Base-by-base conservation (phyloP, 1,140 invertebrate genomes). In the Asbolus verrucosus region DNA sequence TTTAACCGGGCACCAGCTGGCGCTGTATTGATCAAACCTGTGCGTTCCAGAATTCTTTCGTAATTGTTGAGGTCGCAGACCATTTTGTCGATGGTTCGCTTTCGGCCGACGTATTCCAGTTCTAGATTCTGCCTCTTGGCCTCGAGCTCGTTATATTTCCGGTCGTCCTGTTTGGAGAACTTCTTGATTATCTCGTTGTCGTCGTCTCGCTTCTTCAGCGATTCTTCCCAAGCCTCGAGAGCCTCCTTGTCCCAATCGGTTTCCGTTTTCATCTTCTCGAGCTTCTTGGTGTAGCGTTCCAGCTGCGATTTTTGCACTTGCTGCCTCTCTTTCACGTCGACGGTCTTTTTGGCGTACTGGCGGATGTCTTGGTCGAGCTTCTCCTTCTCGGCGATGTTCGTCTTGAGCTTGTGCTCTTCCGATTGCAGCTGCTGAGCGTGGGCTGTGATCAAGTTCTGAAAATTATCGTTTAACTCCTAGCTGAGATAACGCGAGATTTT, bases 131-230 rank as follows among this genome's bases (percentile, higher is more conserved):
- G 82, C 43, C 85, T 76, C 73, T 83, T 85, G 4, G 81, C 82
- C 72, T 87, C 85, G 38, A 87, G 70, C 15, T 81, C 82, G 80
- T 85, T 87, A 65, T 87, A 87, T 67, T 85, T 87, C 67, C 86
- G 85, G 1, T 85, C 76, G 77, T 92, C 90, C 65, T 87, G 83
- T 67, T 87, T 85, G 30, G 86, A 85, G 59, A 88, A 89, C 71
- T 86, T 84, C 69, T 88, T 86, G n/a, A 91, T 83, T 14, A 88
- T 76, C 11, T 85, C 81, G 67, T 86, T 87, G 65, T 88, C 86
- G 1, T 85, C 84, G 39, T 89, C 85, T 18, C 84, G 85, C 38
- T 84, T 83, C 63, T 86, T 83, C 0, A 91, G 77, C 8, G 85
- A 84, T 24, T 89, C 85, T 31, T 89, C 86, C 86, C 86, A 89